A percentile compares a stretch with the other conserved stretches of the same genome.
Evolutionary conservation across 2,113 vertebrate species (phyloP).

Genomic region (Sylvia atricapilla): DNA sequence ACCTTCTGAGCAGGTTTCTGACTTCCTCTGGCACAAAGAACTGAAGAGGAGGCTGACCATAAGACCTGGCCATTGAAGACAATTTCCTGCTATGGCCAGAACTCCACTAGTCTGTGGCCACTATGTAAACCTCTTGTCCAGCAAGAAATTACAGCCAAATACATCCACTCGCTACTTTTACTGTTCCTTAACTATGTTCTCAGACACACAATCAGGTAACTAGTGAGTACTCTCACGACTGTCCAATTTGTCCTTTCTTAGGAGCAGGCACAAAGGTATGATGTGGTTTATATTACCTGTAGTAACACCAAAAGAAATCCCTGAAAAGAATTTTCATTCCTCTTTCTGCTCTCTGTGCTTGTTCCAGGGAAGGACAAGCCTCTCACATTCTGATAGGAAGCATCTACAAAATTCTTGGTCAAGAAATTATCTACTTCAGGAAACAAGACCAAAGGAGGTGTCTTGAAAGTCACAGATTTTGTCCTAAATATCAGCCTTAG

Average conservation of each 20-base stretch:
- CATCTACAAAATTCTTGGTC: background rate
- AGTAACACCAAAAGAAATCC: fast-evolving
- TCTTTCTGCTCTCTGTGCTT: background rate
- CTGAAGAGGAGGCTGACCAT: background rate
- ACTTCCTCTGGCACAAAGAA: background rate
- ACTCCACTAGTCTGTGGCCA: background rate
- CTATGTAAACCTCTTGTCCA: background rate
- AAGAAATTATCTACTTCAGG: background rate
- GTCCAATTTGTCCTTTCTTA: background rate
- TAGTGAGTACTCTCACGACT: background rate
- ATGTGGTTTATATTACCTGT: background rate
- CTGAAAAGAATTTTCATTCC: background rate
- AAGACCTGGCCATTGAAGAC: background rate
- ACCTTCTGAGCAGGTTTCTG: background rate
- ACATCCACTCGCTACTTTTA: background rate
- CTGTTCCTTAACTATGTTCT: background rate
- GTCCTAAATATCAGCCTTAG: background rate
- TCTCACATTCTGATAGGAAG: background rate
- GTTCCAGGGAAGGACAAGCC: background rate
- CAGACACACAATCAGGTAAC: background rate
- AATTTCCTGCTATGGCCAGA: background rate
- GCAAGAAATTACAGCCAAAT: background rate
- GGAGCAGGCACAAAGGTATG: background rate
- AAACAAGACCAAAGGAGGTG: background rate
- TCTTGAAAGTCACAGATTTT: background rate